Evolutionary conservation across 2,113 vertebrate genomes (phyloP).

Genomic region (Megaptera novaeangliae): DNA sequence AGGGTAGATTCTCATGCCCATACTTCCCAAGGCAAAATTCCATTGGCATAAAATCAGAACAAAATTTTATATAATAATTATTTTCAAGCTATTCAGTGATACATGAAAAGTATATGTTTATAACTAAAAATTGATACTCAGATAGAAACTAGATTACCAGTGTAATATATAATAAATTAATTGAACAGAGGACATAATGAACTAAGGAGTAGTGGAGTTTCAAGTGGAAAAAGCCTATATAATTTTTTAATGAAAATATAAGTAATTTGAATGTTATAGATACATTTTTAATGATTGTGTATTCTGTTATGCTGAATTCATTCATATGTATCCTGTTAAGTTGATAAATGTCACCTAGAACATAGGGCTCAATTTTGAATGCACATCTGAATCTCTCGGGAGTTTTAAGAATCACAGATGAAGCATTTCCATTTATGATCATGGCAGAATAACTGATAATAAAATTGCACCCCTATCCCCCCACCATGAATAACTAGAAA

Average conservation of each 20-base stretch:
- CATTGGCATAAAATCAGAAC: background rate
- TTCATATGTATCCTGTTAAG: background rate
- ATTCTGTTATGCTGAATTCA: background rate
- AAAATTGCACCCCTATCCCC: background rate
- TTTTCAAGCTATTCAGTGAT: background rate
- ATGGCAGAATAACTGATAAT: background rate
- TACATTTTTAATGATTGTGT: background rate
- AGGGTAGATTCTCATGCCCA: background rate
- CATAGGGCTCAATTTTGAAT: background rate
- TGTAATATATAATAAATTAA: slow-evolving; percentile 16
- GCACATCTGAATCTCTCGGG: background rate
- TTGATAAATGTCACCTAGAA: background rate
- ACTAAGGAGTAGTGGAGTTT: background rate
- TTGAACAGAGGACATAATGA: background rate
- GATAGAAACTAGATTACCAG: background rate
- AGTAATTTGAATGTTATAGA: background rate
- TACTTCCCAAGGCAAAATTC: slow-evolving; percentile 21
- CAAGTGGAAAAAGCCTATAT: background rate
- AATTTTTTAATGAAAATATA: background rate
- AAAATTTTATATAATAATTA: background rate
- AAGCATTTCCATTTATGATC: background rate
- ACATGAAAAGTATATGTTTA: background rate
- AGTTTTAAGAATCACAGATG: slow-evolving; percentile 17
- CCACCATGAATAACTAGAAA: background rate
- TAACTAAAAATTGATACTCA: background rate